A percentile compares a stretch with the other conserved stretches of the same genome.
Evolutionary conservation across 2,888 invertebrate genomes (phyloP).

Genomic region (Dorcus parallelipipedus): DNA sequence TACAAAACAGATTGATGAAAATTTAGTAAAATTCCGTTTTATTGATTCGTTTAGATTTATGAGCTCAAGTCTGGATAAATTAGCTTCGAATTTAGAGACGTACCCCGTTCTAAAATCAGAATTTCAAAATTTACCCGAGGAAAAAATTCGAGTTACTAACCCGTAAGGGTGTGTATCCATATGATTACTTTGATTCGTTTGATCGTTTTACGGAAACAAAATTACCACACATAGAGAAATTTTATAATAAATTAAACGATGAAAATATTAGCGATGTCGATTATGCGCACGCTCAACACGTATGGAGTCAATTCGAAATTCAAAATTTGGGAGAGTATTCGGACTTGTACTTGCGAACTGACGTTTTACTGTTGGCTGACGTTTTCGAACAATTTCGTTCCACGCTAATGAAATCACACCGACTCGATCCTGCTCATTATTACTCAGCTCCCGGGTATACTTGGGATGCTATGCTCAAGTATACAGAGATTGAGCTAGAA

Average conservation of each 20-base stretch:
- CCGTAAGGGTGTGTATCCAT: slow-evolving; percentile 33
- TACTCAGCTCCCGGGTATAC: slow-evolving; percentile 11
- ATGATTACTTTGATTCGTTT: not conserved
- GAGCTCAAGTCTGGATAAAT: slow-evolving; percentile 25
- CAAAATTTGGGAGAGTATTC: slow-evolving; percentile 34
- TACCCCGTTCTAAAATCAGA: not conserved
- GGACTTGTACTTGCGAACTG: slow-evolving; percentile 9
- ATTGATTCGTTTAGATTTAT: slow-evolving; percentile 30
- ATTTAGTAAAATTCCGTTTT: slow-evolving; percentile 22
- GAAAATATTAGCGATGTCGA: slow-evolving; percentile 24
- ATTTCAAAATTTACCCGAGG: not conserved
- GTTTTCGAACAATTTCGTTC: slow-evolving; percentile 22
- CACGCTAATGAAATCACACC: not conserved
- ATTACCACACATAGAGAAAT: slow-evolving; percentile 25
- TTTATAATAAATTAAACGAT: slow-evolving; percentile 25
- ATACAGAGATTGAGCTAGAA: no score
- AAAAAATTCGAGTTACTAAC: slow-evolving; percentile 4
- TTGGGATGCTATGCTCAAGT: no score
- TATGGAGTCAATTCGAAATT: slow-evolving; percentile 34
- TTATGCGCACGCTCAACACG: slow-evolving; percentile 32
- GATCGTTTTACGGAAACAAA: slow-evolving; percentile 20
- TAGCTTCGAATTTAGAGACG: slow-evolving; percentile 13
- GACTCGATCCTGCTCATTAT: slow-evolving; percentile 12
- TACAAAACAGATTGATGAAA: slow-evolving; percentile 22
- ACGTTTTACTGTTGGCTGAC: slow-evolving; percentile 24